Evolutionary conservation across 2,888 invertebrate genomes (phyloP), one percentile per base, ranked within the genome.

Genomic region (Drosophila nigricruria): DNA sequence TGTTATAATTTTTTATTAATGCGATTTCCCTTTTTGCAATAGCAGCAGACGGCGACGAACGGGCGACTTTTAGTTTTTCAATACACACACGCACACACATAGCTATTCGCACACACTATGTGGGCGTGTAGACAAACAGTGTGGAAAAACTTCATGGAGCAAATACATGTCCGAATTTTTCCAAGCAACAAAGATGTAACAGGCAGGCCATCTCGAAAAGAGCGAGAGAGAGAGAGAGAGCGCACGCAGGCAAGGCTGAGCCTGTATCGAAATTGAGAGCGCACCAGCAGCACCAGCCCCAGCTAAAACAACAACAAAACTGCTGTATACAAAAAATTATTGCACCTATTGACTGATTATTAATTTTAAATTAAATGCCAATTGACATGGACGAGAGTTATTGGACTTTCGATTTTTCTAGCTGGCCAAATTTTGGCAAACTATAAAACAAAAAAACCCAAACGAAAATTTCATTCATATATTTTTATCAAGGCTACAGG

Each of bases 51-150:
- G 67, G 85, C 67, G 88, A 87, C 66, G 61, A 61, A 66, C 62
- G 71, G 69, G 65, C 84, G 77, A 85, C 88, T 85, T 85, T 87
- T 84, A 83, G 84, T 89, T 85, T 84, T 77, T 71, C 69, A 86
- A 83, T 73, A 84, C 79, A 81, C 63, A 54, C 66, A 54, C 38
- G 30, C 49, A 57, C 59, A 53, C 65, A 54, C 34, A 40, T 40
- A 38, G n/a, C n/a, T 27, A 27, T 18, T 57, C 42, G 52, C 72
- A 68, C 57, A 64, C 70, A 63, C 78, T 73, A 83, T 81, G 84
- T 85, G 84, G 84, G 84, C 84, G 84, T 85, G 84, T 88, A 85
- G 89, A 86, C 84, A 85, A 82, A 87, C 89, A 88, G 77, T 79
- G 87, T 77, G 87, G 79, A 79, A 88, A 78, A 87, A 87, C 84